A percentile compares a stretch with the other conserved stretches of the same genome.
These are phyloP conservation scores for Eledone cirrhosa DNA, from an alignment of 2,888 invertebrate species.

Conservation along the genomic window DNA sequence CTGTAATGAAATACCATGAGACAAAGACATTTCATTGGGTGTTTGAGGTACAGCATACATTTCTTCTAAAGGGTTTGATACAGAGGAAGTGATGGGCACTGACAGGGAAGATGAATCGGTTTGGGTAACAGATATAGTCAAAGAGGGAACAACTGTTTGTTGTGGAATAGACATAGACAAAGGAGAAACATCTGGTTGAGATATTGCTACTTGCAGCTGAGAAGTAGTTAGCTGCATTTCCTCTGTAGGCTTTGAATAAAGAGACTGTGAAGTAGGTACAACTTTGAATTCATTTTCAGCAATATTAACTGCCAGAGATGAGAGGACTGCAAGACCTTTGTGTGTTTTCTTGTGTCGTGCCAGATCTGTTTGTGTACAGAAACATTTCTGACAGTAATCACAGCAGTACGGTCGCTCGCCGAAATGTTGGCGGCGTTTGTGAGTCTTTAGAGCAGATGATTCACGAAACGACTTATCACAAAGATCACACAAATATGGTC, in stretches of 20 bases:
- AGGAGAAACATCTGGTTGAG: neutral
- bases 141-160: neutral
- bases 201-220: neutral
- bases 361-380: slow-evolving; percentile 10
- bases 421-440: neutral
- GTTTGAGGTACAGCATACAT: neutral
- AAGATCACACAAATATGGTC: slow-evolving; percentile 15
- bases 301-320: slow-evolving; percentile 5
- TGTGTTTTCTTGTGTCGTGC: slow-evolving; percentile 12
- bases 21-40: neutral
- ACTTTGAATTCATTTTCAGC: neutral
- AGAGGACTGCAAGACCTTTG: slow-evolving; percentile 18
- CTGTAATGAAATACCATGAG: slow-evolving; percentile 9
- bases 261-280: neutral
- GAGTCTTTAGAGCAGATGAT: slow-evolving; percentile 1
- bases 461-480: slow-evolving; percentile 23
- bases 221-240: neutral
- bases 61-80: neutral
- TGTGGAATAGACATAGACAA: neutral
- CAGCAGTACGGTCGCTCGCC: slow-evolving; percentile 6
- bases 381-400: slow-evolving; percentile 3
- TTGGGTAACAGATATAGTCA: neutral
- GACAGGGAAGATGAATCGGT: neutral
- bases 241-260: neutral
- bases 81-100: neutral